phyloP scores from a whole-genome alignment of 64 coral and sea anemone genomes.

The Catalaphyllia jardinei region DNA sequence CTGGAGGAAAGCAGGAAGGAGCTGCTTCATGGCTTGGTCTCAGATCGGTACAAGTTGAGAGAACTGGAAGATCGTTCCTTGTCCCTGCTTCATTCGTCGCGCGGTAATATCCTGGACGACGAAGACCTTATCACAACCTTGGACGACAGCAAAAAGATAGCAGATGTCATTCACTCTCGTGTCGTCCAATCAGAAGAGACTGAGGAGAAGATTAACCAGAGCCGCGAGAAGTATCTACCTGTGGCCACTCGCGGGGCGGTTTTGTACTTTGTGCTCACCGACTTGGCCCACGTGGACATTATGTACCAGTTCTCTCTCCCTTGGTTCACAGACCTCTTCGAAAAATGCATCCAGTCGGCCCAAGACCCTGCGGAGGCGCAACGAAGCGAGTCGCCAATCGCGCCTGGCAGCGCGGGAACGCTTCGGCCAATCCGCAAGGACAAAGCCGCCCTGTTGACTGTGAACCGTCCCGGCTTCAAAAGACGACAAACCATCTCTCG shows the following conservation, averaged over 20 bases:
- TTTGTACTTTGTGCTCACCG: constrained; percentile 86
- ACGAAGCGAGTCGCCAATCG: constrained; percentile 64
- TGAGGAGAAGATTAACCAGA: constrained; percentile 78
- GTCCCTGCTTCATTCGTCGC: constrained; percentile 78
- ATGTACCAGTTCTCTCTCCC: constrained; percentile 97
- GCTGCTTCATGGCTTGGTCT: constrained; percentile 68
- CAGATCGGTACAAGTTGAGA: constrained; percentile 82
- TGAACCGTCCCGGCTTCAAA: constrained; percentile 46
- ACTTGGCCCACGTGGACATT: constrained; percentile 77
- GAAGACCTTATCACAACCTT: constrained; percentile 90
- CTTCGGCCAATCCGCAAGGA: constrained; percentile 64
- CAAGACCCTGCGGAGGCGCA: constrained; percentile 43
- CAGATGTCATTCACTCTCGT: constrained; percentile 79
- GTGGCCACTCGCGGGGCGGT: constrained; percentile 89
- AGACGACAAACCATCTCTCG: constrained; percentile 37
- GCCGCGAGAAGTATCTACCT: constrained; percentile 83
- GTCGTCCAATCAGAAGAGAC: constrained; percentile 92
- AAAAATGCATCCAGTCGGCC: constrained; percentile 71
- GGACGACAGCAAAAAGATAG: constrained; percentile 93
- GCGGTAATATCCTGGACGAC: constrained; percentile 97
- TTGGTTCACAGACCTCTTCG: constrained; percentile 86
- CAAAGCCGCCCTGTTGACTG: constrained; percentile 1
- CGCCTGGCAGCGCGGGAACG: constrained; percentile 85
- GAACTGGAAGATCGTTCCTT: constrained; percentile 86
- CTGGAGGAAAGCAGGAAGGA: constrained; percentile 77